Percentiles rank a stretch among this genome's conserved stretches.
Conservation (phyloP, 2,797 vertebrate species). For the Tamandua tetradactyla region DNA sequence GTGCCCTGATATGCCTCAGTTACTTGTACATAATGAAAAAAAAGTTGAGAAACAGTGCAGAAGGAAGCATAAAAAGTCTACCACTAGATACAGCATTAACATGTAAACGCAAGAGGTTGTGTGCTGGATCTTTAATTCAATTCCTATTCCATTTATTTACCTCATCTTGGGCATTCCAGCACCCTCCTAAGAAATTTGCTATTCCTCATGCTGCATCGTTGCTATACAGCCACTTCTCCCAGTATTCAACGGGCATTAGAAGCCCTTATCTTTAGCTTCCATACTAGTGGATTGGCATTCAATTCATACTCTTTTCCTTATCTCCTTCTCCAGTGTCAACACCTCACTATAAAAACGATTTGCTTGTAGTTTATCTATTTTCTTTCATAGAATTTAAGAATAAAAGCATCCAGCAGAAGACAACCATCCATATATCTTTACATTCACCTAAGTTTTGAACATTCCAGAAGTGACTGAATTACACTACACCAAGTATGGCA, state of each 20-base stretch:
- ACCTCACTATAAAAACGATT: not conserved
- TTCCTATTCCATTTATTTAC: not conserved
- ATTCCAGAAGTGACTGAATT: not conserved
- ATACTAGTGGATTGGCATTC: not conserved
- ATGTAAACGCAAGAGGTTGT: not conserved
- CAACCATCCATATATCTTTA: not conserved
- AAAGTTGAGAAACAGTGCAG: not conserved
- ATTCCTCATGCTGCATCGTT: not conserved
- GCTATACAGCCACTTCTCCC: not conserved
- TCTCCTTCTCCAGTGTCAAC: not conserved
- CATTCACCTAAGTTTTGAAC: not conserved
- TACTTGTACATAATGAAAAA: not conserved
- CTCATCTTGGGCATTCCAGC: not conserved
- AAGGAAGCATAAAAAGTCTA: not conserved
- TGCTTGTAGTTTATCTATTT: not conserved
- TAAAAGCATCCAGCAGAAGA: not conserved
- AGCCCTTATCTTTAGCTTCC: not conserved
- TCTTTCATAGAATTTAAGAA: conserved; percentile 19
- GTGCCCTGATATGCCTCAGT: not conserved
- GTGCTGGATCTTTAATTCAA: not conserved
- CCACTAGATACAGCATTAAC: not conserved
- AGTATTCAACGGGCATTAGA: not conserved
- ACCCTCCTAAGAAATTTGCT: not conserved
- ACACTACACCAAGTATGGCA: not conserved
- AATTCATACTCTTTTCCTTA: not conserved